Evolutionary conservation across 2,113 vertebrate species (phyloP), one percentile per base, ranked within the genome.

Genomic region (Brienomyrus brachyistius): DNA sequence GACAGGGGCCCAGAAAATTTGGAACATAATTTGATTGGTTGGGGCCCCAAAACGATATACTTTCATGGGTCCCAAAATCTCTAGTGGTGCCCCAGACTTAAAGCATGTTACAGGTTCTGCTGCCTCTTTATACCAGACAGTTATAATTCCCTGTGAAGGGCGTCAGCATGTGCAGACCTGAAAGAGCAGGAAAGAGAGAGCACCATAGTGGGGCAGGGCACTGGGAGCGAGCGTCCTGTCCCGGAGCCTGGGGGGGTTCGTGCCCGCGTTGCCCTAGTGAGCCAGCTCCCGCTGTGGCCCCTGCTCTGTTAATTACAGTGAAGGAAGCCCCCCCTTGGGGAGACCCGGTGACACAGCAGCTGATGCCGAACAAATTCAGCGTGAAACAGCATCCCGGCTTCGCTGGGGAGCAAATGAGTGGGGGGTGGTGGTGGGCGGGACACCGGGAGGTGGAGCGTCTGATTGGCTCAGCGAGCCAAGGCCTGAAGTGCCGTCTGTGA

Each of bases 241-340:
- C 40, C 8, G 40, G 23, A 43, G 51, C 77, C 89, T 48, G 43
- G n/a, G 52, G n/a, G 52, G 31, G 77, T 89, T n/a, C 54, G 23
- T 43, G 51, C 23, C 19, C 77, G 47, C 52, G 89, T 85, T 89
- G 74, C 89, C 91, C 90, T 91, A 88, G 82, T 88, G 89, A 91
- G 87, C 54, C 10, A 82, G 90, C 89, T 88, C 89, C 80, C 52
- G 3, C 87, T 88, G 40, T 88, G 83, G 84, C 84, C 50, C 80
- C 48, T 48, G 91, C 77, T 84, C 80, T 91, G 90, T 91, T 93
- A 91, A 93, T 93, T 93, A 92, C 91, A 93, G 66, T 82, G 86
- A 91, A 91, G 54, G 74, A 54, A 88, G 74, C 56, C 91, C 91
- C 91, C 62, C 92, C 66, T 31, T 31, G 31, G 56, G 89, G 91